A percentile compares a stretch with the other conserved stretches of the same genome.
These are phyloP conservation scores for Perca flavescens DNA, from an alignment of 2,113 vertebrate genomes.

Conservation along the genomic window DNA sequence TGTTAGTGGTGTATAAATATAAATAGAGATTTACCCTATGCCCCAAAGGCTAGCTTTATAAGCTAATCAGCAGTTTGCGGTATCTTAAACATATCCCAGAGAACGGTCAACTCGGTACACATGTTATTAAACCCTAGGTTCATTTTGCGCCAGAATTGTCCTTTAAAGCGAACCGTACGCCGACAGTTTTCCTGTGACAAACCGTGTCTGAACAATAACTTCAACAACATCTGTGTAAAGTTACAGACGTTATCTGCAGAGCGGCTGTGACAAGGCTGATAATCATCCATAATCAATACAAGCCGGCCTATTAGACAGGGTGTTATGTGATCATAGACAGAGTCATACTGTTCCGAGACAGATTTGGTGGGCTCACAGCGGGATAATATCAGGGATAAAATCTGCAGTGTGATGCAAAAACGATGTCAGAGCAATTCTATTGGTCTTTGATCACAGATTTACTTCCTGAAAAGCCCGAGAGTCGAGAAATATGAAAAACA, in stretches of 20 bases:
- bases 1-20: no score
- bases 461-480: conserved; percentile 48
- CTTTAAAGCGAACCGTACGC: not conserved
- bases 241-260: not conserved
- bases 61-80: no score
- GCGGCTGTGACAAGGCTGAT: not conserved
- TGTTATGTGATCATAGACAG: conserved; percentile 23
- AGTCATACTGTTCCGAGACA: conserved; percentile 4
- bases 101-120: no score
- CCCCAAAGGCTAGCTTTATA: no score
- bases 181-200: not conserved
- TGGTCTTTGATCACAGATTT: conserved; percentile 63
- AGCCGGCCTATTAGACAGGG: conserved; percentile 1
- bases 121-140: no score
- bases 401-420: conserved; percentile 37
- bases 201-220: not conserved
- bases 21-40: no score
- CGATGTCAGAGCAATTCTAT: conserved; percentile 35
- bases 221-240: not conserved
- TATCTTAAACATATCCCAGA: no score
- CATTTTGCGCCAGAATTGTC: no score
- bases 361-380: conserved; percentile 6
- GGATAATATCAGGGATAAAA: conserved; percentile 38
- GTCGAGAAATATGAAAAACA: conserved; percentile 35
- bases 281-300: conserved; percentile 40